Evolutionary conservation across 2,888 invertebrate species (phyloP).

Genomic region (Andrena dorsata): DNA sequence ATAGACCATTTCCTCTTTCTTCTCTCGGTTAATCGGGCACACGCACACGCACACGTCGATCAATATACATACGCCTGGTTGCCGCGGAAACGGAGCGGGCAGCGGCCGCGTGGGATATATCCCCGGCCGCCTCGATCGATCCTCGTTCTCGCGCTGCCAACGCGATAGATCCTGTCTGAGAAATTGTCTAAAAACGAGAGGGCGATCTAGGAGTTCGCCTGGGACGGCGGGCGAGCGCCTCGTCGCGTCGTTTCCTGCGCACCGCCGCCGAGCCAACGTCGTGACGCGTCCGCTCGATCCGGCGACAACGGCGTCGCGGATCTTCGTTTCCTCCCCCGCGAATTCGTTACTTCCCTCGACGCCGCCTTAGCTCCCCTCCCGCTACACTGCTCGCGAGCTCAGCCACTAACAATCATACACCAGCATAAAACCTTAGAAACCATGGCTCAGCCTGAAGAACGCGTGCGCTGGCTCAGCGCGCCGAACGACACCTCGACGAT

Average conservation of each 20-base stretch:
- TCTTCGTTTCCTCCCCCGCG: background rate
- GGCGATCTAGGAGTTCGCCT: constrained; percentile 23
- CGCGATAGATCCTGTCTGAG: constrained; percentile 5
- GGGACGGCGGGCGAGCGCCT: constrained; percentile 33
- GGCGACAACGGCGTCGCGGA: constrained; percentile 8
- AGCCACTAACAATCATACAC: constrained; percentile 81
- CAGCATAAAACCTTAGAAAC: constrained; percentile 82
- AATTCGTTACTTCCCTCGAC: background rate
- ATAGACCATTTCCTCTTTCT: constrained; percentile 14
- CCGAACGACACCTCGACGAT: constrained; percentile 74
- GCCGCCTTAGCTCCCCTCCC: constrained; percentile 7
- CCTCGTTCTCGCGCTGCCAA: constrained; percentile 5
- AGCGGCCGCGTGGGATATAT: no score
- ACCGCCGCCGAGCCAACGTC: constrained; percentile 5
- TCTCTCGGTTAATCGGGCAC: background rate
- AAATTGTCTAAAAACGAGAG: constrained; percentile 2
- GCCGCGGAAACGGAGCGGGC: no score
- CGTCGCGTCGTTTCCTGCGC: background rate
- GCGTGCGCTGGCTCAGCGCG: constrained; percentile 75
- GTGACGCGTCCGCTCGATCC: background rate
- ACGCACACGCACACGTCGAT: constrained; percentile 22
- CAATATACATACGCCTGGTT: constrained; percentile 8
- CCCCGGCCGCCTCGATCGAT: no score
- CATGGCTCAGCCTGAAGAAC: constrained; percentile 78
- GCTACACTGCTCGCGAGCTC: constrained; percentile 80